Percentiles rank a stretch among this genome's conserved stretches.
Conservation (phyloP, 2,797 vertebrate genomes). For the Sorex maritimensis region DNA sequence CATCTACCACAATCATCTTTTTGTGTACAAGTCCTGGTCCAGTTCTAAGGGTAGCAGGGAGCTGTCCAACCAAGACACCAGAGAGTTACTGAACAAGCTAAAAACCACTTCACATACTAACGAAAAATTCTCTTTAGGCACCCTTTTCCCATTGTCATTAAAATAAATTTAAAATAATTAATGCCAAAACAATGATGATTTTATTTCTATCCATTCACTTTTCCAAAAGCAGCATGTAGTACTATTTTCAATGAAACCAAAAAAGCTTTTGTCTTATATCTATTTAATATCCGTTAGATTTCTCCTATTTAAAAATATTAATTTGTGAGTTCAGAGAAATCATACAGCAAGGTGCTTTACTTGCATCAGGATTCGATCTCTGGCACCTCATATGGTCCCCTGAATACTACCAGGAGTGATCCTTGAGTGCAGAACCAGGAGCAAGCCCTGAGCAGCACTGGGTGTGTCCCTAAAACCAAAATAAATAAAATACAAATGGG, state of each 20-base stretch:
- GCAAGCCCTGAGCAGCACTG: no score
- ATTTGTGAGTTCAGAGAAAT: background rate
- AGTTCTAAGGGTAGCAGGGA: slow-evolving; percentile 21
- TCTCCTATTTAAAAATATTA: slow-evolving; percentile 44
- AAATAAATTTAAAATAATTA: background rate
- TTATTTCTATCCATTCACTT: background rate
- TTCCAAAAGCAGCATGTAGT: background rate
- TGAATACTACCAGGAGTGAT: no score
- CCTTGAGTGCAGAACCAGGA: no score
- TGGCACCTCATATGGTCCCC: no score
- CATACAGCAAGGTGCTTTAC: no score
- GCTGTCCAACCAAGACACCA: slow-evolving; percentile 63
- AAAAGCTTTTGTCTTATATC: background rate
- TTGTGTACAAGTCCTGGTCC: background rate
- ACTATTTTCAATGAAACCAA: background rate
- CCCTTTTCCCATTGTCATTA: background rate
- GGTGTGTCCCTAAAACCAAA: no score
- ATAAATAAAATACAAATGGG: no score
- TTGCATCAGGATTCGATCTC: no score
- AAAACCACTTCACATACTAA: background rate
- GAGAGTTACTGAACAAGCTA: background rate
- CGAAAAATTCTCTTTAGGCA: background rate
- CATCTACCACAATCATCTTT: background rate
- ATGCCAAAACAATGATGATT: background rate
- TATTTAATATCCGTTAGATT: background rate